These are phyloP conservation scores for Dasyornis broadbenti DNA, from an alignment of 2,113 vertebrate species.

Conservation along the genomic window DNA sequence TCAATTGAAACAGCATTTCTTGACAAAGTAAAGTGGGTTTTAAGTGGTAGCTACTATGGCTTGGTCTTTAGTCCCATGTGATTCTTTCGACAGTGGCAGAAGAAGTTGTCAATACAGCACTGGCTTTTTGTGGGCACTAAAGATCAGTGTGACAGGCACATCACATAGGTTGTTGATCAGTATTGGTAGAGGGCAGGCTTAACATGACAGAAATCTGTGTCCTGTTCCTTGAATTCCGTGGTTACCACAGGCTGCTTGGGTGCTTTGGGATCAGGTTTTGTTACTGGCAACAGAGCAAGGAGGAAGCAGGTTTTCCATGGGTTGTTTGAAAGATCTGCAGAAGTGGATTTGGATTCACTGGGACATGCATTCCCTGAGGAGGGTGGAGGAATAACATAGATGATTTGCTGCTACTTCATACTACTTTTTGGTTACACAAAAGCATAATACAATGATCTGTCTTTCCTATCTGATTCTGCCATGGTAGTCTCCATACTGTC, in stretches of 20 bases:
- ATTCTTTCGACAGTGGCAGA: background rate
- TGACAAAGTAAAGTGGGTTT: background rate
- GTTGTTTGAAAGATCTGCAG: background rate
- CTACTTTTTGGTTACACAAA: constrained; percentile 23
- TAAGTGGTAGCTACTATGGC: background rate
- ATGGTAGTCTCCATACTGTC: constrained; percentile 63
- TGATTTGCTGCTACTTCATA: constrained; percentile 52
- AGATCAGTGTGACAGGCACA: background rate
- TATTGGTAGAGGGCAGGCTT: background rate
- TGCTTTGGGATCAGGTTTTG: background rate
- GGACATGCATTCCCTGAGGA: background rate
- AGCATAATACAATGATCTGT: background rate
- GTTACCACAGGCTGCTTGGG: background rate
- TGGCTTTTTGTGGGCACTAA: background rate
- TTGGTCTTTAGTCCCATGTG: background rate
- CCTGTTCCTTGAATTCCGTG: background rate
- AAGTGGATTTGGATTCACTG: background rate
- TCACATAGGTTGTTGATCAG: background rate
- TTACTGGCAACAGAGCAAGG: background rate
- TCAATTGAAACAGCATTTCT: background rate
- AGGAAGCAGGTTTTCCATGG: background rate
- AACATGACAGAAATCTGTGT: background rate
- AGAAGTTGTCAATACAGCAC: background rate
- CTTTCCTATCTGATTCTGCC: constrained; percentile 65
- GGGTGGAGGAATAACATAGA: background rate